A percentile compares a stretch with the other conserved stretches of the same genome.
These are phyloP conservation scores for Agrochola lota DNA, from an alignment of 2,888 invertebrate genomes.

Conservation along the genomic window DNA sequence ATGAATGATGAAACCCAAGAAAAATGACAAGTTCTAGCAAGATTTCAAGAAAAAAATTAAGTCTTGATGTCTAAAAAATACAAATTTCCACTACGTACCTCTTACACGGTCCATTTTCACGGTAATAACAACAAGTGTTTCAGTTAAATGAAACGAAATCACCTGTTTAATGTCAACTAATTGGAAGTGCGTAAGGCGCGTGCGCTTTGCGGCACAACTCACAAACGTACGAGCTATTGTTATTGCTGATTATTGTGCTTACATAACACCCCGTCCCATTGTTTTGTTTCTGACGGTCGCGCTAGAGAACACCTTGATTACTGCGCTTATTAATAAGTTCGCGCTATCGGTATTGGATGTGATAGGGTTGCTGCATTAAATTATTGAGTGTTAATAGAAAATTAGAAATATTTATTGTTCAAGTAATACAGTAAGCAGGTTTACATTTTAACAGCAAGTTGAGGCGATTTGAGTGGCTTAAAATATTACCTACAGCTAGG, in stretches of 20 bases:
- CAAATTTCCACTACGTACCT: neutral
- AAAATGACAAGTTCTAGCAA: neutral
- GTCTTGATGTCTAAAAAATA: neutral
- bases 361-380: neutral
- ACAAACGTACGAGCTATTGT: conserved; percentile 56
- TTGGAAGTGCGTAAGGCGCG: conserved; percentile 28
- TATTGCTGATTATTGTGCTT: conserved; percentile 73
- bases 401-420: too few species aligned
- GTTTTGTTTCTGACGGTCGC: conserved; percentile 64
- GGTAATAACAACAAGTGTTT: conserved; percentile 21
- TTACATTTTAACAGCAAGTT: too few species aligned
- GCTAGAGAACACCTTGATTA: conserved; percentile 44
- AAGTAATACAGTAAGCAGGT: too few species aligned
- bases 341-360: neutral
- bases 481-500: too few species aligned
- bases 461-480: too few species aligned
- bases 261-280: conserved; percentile 71
- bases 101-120: conserved; percentile 21
- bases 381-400: neutral
- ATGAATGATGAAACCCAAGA: neutral
- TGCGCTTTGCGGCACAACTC: conserved; percentile 22
- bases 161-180: conserved; percentile 49
- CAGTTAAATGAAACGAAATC: conserved; percentile 34
- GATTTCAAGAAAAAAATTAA: neutral
- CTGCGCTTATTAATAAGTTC: conserved; percentile 22